These are phyloP conservation scores for Eunapius fragilis DNA, from an alignment of 37 sponge, comb jelly and placozoan genomes.

Conservation along the genomic window DNA sequence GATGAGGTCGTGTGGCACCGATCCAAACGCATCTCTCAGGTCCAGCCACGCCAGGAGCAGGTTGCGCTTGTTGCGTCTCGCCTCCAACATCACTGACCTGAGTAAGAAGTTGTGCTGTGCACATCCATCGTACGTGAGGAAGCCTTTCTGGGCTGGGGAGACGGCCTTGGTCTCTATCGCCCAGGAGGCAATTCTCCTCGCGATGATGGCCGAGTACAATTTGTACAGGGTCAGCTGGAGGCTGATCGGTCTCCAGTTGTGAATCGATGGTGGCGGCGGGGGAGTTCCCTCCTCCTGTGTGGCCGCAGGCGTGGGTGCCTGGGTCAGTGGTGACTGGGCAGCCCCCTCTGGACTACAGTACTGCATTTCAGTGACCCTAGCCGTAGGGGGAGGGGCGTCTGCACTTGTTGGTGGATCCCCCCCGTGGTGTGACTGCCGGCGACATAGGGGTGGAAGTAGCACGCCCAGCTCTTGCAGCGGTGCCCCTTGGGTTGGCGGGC, in stretches of 20 bases:
- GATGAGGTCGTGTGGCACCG: slow-evolving; percentile 20
- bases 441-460: not conserved
- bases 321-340: not conserved
- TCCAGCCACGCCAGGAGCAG: slow-evolving; percentile 33
- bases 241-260: slow-evolving; percentile 49
- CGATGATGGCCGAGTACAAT: slow-evolving; percentile 24
- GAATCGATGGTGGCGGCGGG: not conserved
- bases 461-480: no score
- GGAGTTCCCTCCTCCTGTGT: no score
- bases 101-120: slow-evolving; percentile 36
- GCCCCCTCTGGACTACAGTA: not conserved
- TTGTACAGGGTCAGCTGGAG: slow-evolving; percentile 49
- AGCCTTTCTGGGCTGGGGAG: slow-evolving; percentile 23
- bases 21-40: slow-evolving; percentile 45
- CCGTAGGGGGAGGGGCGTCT: not conserved
- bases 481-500: no score
- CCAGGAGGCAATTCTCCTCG: slow-evolving; percentile 35
- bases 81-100: slow-evolving; percentile 5
- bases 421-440: not conserved
- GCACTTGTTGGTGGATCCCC: no score
- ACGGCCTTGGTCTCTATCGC: not conserved
- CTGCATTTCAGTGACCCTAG: not conserved
- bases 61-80: slow-evolving; percentile 11
- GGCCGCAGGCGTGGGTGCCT: no score
- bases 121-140: slow-evolving; percentile 42